phyloP scores from a whole-genome alignment of 2,797 vertebrate species.

The Yasuhikotakia modesta region DNA sequence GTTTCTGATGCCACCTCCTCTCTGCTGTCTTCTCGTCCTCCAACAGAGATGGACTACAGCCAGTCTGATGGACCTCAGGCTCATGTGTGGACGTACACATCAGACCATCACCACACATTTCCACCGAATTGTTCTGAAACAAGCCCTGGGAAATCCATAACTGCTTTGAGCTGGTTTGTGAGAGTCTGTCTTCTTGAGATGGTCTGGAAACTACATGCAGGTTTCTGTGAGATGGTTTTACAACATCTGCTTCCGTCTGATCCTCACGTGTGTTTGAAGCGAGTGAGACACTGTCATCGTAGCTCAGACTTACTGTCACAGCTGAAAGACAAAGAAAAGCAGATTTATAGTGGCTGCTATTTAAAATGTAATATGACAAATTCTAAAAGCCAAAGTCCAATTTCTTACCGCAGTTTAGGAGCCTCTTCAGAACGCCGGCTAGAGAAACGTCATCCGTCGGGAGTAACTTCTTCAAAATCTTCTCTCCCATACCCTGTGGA shows the following conservation, averaged over 20 bases:
- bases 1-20: slow-evolving; percentile 7
- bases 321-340: slow-evolving; percentile 59
- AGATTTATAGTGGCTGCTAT: too few species aligned
- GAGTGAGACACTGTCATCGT: background rate
- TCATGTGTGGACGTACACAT: background rate
- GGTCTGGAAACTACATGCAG: slow-evolving; percentile 14
- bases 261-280: slow-evolving; percentile 20
- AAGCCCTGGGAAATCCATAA: slow-evolving; percentile 7
- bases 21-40: background rate
- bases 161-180: slow-evolving; percentile 26
- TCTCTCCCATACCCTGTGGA: slow-evolving; percentile 66
- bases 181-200: slow-evolving; percentile 20
- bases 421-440: slow-evolving; percentile 64
- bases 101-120: background rate
- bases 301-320: background rate
- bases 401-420: slow-evolving; percentile 71
- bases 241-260: slow-evolving; percentile 11
- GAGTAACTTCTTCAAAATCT: slow-evolving; percentile 66
- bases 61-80: background rate
- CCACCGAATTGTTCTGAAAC: slow-evolving; percentile 11
- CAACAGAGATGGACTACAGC: slow-evolving; percentile 1
- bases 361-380: too few species aligned
- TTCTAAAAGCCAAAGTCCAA: background rate
- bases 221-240: background rate
- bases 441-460: slow-evolving; percentile 54